Evolutionary conservation across 2,113 vertebrate species (phyloP), one percentile per base, ranked within the genome.

Genomic region (Myrmophylax atrothorax): DNA sequence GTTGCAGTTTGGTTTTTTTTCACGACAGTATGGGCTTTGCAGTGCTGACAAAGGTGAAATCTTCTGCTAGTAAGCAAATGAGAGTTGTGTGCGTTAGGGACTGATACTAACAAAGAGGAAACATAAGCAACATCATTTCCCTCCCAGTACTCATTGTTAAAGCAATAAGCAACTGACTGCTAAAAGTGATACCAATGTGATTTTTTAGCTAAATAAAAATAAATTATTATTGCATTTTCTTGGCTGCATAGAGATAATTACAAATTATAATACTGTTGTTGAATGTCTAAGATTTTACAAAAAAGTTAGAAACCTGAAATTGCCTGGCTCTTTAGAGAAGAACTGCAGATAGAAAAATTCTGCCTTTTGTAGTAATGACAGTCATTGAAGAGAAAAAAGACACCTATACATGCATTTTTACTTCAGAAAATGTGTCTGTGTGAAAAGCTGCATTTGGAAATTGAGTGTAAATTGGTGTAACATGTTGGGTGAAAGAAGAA

Each of bases 41-140:
- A 84, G 40, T 96, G 96, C 96, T 98, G 95, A 97, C 91, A 77
- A 17, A 59, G 72, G 64, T 88, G 76, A 97, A 98, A 96, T 91
- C 46, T 70, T 94, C 94, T 85, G 58, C 93, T 89, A 66, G 87
- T 87, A 95, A 96, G 93, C 94, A 95, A 77, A 93, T 89, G 58
- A 18, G 66, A 47, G 18, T 12, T 85, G 84, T 76, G 82, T 5
- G 42, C 44, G 49, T 91, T 84, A 55, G 59, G 42, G 82, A 85
- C 47, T 84, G 84, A 72, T 64, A 18, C 47, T 92, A 55, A 84
- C 89, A 95, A 94, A 96, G 88, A 87, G 56, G 85, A 93, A 82
- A 62, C 77, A 89, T 66, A 92, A 59, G 82, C 76, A 90, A 76
- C 84, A 31, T 89, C 3, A 29, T 89, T 89, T 91, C 92, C 73